Percentiles rank a stretch among this genome's conserved stretches.
Evolutionary conservation across 1,140 invertebrate species (phyloP).

Genomic region (Hyposmocoma kahamanoa): DNA sequence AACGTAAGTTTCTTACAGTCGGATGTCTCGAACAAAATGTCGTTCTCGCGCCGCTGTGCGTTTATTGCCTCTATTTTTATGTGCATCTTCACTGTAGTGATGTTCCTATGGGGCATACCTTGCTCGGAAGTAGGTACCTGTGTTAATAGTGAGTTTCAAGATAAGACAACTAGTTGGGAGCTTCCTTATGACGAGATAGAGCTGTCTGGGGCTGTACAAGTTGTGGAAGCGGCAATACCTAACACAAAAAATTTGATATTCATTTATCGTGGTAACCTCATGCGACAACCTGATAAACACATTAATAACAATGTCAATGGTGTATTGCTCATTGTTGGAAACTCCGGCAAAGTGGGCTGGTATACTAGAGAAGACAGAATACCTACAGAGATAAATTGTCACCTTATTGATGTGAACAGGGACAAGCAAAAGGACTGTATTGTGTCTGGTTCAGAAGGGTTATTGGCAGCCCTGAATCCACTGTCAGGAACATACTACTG

Average conservation of each 20-base stretch:
- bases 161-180: constrained; percentile 80
- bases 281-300: constrained; percentile 70
- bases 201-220: constrained; percentile 80
- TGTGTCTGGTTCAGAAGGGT: constrained; percentile 79
- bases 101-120: constrained; percentile 84
- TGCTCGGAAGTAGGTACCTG: constrained; percentile 80
- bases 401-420: constrained; percentile 79
- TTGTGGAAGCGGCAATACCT: constrained; percentile 76
- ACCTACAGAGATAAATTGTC: constrained; percentile 81
- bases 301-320: constrained; percentile 73
- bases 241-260: constrained; percentile 80
- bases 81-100: constrained; percentile 80
- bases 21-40: constrained; percentile 74
- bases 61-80: constrained; percentile 81
- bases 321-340: constrained; percentile 77
- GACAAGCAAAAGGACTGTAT: constrained; percentile 83
- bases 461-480: constrained; percentile 80
- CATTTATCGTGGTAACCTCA: constrained; percentile 79
- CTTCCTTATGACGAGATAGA: constrained; percentile 82
- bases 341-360: constrained; percentile 78
- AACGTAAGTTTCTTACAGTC: constrained; percentile 74
- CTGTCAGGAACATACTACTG: constrained; percentile 79
- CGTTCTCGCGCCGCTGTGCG: constrained; percentile 76
- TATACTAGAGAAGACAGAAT: constrained; percentile 76
- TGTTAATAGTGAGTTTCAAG: constrained; percentile 61